Conservation (phyloP, 2,888 invertebrate genomes). For the Deilephila porcellus region DNA sequence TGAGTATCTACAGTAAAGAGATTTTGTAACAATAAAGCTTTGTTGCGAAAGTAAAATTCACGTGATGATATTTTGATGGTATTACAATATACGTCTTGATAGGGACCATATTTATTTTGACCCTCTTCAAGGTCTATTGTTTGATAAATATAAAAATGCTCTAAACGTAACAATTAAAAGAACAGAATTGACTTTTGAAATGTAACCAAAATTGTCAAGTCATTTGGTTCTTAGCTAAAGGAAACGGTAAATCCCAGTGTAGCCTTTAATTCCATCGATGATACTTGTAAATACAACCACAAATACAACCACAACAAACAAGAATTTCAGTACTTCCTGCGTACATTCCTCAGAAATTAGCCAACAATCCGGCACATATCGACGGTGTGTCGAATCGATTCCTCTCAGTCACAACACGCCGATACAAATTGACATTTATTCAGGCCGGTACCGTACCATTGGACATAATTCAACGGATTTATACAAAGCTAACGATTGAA, state of each 20-base stretch:
- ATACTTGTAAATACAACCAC: not conserved
- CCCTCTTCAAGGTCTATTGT: not conserved
- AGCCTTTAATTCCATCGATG: too few relatives aligned
- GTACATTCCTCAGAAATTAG: not conserved
- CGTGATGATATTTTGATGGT: not conserved
- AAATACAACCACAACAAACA: not conserved
- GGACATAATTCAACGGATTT: constrained; percentile 48
- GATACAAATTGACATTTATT: constrained; percentile 55
- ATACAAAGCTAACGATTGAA: constrained; percentile 34
- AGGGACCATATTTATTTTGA: not conserved
- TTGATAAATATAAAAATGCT: not conserved
- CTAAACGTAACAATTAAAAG: too few relatives aligned
- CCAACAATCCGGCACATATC: constrained; percentile 7
- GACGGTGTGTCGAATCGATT: constrained; percentile 25
- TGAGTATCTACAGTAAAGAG: not conserved
- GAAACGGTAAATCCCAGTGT: too few relatives aligned
- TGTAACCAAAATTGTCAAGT: too few relatives aligned
- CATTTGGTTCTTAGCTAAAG: too few relatives aligned
- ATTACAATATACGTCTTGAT: not conserved
- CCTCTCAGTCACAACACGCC: constrained; percentile 38
- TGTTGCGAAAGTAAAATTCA: not conserved
- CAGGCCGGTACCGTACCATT: constrained; percentile 44
- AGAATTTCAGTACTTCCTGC: not conserved
- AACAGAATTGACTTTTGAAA: too few relatives aligned
- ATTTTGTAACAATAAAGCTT: not conserved